phyloP scores from a whole-genome alignment of 2,888 invertebrate species.

The Kryphioiulus occultus region DNA sequence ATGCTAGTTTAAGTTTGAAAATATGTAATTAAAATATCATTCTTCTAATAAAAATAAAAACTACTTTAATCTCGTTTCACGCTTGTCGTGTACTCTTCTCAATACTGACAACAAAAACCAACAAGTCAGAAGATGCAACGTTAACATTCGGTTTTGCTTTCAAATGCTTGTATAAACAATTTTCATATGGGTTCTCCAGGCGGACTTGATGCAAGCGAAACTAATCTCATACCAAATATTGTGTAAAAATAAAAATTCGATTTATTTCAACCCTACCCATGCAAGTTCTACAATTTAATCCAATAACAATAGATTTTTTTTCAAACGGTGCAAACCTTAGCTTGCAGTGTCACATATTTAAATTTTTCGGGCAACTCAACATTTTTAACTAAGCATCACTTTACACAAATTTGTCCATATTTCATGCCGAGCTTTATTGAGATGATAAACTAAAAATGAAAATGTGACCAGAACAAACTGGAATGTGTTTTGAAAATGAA shows the following conservation, averaged over 20 bases:
- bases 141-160: neutral
- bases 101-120: neutral
- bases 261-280: neutral
- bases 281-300: neutral
- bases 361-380: neutral
- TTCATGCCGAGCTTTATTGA: neutral
- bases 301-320: neutral
- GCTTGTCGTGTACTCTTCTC: neutral
- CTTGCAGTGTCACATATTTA: neutral
- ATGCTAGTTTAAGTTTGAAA: neutral
- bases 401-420: neutral
- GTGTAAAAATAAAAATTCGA: conserved; percentile 3
- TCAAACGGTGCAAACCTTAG: neutral
- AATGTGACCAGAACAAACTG: neutral
- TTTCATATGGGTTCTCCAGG: neutral
- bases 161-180: neutral
- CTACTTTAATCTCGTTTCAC: neutral
- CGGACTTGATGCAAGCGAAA: neutral
- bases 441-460: neutral
- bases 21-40: conserved; percentile 6
- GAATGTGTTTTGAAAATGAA: neutral
- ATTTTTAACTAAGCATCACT: neutral
- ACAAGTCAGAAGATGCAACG: neutral
- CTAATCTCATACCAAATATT: neutral
- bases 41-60: neutral